Conservation (phyloP, 2,888 invertebrate species). For the Linyphia triangularis region DNA sequence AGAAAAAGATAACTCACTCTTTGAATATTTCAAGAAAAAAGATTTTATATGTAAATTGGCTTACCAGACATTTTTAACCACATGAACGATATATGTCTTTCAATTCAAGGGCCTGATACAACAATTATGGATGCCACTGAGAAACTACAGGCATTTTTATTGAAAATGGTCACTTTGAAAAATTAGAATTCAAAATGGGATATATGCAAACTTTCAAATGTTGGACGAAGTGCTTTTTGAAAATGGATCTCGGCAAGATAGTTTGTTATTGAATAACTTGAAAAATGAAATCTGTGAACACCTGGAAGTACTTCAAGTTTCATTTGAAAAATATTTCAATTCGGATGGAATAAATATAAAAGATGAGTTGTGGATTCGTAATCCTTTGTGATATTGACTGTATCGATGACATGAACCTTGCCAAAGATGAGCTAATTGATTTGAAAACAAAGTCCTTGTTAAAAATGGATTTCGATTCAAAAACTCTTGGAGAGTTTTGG, state of each 20-base stretch:
- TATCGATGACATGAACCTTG: constrained; percentile 56
- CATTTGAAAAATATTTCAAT: no score
- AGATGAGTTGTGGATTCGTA: no score
- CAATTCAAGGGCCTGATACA: constrained; percentile 66
- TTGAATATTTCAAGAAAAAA: no score
- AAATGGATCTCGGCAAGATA: constrained; percentile 61
- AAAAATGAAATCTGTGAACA: no score
- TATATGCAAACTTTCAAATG: constrained; percentile 65
- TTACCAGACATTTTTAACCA: constrained; percentile 68
- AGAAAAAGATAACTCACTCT: background rate
- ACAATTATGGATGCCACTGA: constrained; percentile 63
- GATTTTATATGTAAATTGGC: no score
- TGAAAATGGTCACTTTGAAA: no score
- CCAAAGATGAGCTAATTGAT: constrained; percentile 58
- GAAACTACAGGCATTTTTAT: constrained; percentile 61
- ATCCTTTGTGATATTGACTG: no score
- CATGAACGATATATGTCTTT: constrained; percentile 64
- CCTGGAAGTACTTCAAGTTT: no score
- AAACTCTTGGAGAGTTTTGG: no score
- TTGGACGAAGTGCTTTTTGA: constrained; percentile 66
- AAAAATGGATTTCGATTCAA: constrained; percentile 42
- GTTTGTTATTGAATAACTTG: no score
- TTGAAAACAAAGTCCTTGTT: constrained; percentile 54
- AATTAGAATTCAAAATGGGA: constrained; percentile 65
- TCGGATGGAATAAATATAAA: no score